Evolutionary conservation across 2,888 invertebrate species (phyloP).

Genomic region (Agrypnus murinus): DNA sequence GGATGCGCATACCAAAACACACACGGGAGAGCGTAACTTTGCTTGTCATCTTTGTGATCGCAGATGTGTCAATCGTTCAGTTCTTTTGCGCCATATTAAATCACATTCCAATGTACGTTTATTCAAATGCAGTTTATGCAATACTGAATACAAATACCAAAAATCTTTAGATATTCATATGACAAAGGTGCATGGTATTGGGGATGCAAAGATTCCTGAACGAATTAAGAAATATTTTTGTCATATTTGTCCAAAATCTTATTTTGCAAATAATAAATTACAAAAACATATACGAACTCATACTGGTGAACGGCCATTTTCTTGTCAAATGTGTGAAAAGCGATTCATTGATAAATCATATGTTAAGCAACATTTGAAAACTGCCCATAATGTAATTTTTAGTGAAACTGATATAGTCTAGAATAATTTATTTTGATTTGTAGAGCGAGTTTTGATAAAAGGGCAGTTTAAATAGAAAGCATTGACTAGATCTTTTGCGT

Average conservation of each 20-base stretch:
- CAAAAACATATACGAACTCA: conserved; percentile 65
- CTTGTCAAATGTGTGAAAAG: conserved; percentile 64
- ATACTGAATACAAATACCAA: conserved; percentile 73
- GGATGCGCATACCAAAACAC: conserved; percentile 65
- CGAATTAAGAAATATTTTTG: conserved; percentile 71
- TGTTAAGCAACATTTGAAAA: conserved; percentile 73
- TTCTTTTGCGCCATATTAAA: conserved; percentile 63
- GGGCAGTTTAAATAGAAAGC: no score
- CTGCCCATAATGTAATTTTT: conserved; percentile 71
- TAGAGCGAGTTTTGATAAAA: no score
- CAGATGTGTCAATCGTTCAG: conserved; percentile 63
- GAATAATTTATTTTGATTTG: not conserved
- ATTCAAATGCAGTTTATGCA: conserved; percentile 72
- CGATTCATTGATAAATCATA: conserved; percentile 73
- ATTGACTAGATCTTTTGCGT: no score
- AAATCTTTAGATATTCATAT: conserved; percentile 74
- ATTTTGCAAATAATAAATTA: conserved; percentile 64
- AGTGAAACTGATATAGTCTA: conserved; percentile 67
- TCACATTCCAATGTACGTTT: conserved; percentile 63
- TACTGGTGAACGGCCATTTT: conserved; percentile 64
- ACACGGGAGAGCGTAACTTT: conserved; percentile 66
- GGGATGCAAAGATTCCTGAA: conserved; percentile 71
- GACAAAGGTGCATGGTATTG: conserved; percentile 71
- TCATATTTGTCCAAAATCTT: conserved; percentile 64
- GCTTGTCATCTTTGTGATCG: conserved; percentile 65